phyloP scores from a whole-genome alignment of 1,140 invertebrate genomes.

The Drosophila pseudoananassae region DNA sequence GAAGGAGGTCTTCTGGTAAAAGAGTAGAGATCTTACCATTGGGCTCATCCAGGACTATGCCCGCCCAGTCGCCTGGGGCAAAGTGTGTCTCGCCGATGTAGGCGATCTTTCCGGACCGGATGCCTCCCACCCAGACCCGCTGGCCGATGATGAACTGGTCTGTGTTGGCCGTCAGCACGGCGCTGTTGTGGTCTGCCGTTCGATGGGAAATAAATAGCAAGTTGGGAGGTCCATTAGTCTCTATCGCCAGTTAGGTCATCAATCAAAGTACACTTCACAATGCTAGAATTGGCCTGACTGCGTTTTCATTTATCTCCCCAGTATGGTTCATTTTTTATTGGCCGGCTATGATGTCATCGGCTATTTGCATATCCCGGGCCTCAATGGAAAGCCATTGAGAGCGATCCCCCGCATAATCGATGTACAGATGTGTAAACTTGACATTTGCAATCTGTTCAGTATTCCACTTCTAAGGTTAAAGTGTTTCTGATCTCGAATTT shows the following conservation, averaged over 20 bases:
- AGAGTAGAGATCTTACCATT: constrained; percentile 87
- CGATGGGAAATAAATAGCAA: constrained; percentile 7
- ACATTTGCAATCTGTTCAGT: constrained; percentile 45
- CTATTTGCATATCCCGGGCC: constrained; percentile 59
- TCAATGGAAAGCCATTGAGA: constrained; percentile 73
- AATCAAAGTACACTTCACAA: constrained; percentile 39
- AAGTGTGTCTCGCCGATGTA: constrained; percentile 99
- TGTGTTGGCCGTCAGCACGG: constrained; percentile 94
- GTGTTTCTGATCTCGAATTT: constrained; percentile 19
- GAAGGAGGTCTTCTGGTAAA: background rate
- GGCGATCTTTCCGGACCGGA: constrained; percentile 97
- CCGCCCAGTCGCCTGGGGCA: constrained; percentile 98
- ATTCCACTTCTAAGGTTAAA: constrained; percentile 32
- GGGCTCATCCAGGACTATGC: constrained; percentile 96
- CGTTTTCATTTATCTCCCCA: constrained; percentile 36
- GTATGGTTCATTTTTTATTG: constrained; percentile 28
- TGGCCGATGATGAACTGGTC: constrained; percentile 98
- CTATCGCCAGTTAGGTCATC: constrained; percentile 34
- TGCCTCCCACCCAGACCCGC: constrained; percentile 96
- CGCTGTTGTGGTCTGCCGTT: constrained; percentile 92
- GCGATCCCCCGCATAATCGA: constrained; percentile 53
- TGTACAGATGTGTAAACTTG: constrained; percentile 55
- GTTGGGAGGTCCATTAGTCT: constrained; percentile 30
- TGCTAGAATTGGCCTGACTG: constrained; percentile 43
- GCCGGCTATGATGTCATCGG: constrained; percentile 65